Evolutionary conservation across 2,113 vertebrate species (phyloP).

Genomic region (Antechinus flavipes): DNA sequence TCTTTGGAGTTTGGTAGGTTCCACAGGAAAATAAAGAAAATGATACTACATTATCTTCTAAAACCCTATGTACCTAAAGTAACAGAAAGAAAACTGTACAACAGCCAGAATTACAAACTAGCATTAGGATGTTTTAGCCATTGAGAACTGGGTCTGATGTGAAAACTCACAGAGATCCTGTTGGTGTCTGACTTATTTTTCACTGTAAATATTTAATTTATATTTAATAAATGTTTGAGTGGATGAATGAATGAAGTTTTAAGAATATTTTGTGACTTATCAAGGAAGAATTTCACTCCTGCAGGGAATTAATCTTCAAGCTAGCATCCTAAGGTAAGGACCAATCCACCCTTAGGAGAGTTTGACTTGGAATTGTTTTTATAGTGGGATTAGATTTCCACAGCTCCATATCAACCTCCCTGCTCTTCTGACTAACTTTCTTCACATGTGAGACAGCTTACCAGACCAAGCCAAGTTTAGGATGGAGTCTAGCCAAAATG

Average conservation of each 20-base stretch:
- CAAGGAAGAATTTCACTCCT: background rate
- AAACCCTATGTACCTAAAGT: slow-evolving; percentile 9
- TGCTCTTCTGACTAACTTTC: background rate
- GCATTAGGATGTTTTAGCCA: background rate
- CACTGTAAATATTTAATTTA: background rate
- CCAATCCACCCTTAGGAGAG: background rate
- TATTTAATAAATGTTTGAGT: background rate
- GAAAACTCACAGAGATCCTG: background rate
- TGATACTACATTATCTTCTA: background rate
- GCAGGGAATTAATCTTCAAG: background rate
- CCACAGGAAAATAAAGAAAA: background rate
- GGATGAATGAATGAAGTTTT: background rate
- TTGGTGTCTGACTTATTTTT: background rate
- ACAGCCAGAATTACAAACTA: slow-evolving; percentile 14
- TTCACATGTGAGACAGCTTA: background rate
- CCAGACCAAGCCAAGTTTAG: background rate
- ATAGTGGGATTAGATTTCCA: background rate
- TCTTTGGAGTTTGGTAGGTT: slow-evolving; percentile 10
- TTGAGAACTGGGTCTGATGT: slow-evolving; percentile 17
- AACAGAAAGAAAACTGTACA: slow-evolving; percentile 20
- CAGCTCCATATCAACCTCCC: background rate
- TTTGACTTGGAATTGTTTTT: background rate
- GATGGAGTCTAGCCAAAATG: background rate
- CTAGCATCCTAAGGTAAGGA: background rate
- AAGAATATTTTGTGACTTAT: background rate